phyloP scores from a whole-genome alignment of 2,797 vertebrate genomes.

The Eupleurogrammus muticus region DNA sequence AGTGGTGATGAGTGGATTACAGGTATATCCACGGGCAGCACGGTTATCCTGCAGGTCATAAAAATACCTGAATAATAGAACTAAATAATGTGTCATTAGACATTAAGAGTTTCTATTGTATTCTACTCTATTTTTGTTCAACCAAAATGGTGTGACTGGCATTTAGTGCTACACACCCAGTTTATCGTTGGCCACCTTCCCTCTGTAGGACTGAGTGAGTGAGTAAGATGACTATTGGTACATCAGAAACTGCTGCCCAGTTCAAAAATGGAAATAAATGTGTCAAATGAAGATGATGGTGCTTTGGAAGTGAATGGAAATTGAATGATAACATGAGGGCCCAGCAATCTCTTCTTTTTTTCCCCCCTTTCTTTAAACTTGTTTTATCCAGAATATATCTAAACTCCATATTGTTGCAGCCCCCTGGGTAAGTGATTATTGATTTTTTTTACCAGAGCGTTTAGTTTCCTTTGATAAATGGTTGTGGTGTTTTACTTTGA shows the following conservation, averaged over 20 bases:
- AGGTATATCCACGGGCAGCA: too few species aligned
- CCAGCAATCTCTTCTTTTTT: constrained; percentile 35
- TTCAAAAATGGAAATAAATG: constrained; percentile 52
- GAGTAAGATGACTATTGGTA: constrained; percentile 36
- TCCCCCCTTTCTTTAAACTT: constrained; percentile 23
- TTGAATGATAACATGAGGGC: constrained; percentile 33
- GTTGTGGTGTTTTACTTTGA: constrained; percentile 6
- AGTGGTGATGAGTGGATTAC: too few species aligned
- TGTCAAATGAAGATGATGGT: constrained; percentile 61
- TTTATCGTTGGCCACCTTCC: constrained; percentile 41
- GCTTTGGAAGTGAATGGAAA: constrained; percentile 53
- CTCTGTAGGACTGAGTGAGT: constrained; percentile 20
- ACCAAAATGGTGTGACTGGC: too few species aligned
- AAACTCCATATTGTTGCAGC: constrained; percentile 16
- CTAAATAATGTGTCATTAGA: too few species aligned
- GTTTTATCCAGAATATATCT: constrained; percentile 34
- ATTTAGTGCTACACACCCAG: background rate
- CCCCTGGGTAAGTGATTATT: constrained; percentile 26
- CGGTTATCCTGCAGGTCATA: too few species aligned
- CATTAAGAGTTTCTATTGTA: too few species aligned
- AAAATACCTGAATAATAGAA: too few species aligned
- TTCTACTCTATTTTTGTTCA: background rate
- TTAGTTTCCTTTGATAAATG: constrained; percentile 4
- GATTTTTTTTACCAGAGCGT: constrained; percentile 7
- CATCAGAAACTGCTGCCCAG: constrained; percentile 46